Percentiles rank a stretch among this genome's conserved stretches.
Evolutionary conservation across 2,113 vertebrate species (phyloP).

Genomic region (Vidua macroura): DNA sequence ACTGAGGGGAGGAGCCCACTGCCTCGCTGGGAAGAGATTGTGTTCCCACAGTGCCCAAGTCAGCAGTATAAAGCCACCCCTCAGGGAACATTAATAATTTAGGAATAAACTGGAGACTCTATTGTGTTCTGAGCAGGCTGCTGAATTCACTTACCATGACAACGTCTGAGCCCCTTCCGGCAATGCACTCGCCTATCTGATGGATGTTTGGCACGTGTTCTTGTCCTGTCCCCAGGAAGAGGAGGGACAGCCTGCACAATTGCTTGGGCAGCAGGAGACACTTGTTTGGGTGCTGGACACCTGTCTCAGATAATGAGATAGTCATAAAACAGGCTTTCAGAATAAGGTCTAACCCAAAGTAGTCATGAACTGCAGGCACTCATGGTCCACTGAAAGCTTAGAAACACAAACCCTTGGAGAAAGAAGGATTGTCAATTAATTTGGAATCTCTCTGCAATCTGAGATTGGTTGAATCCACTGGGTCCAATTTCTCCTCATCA

Average conservation of each 20-base stretch:
- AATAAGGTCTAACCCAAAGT: not conserved
- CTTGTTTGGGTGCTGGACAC: not conserved
- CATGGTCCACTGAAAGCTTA: not conserved
- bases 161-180: not conserved
- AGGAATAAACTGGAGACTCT: not conserved
- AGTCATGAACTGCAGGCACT: not conserved
- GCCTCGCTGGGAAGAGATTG: not conserved
- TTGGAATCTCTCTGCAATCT: not conserved
- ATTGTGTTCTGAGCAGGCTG: constrained; percentile 9
- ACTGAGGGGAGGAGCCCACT: not conserved
- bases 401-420: not conserved
- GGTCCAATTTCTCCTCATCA: not conserved
- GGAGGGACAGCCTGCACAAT: not conserved
- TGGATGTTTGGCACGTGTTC: not conserved
- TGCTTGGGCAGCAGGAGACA: not conserved
- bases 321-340: not conserved
- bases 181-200: not conserved
- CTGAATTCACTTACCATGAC: not conserved
- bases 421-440: not conserved
- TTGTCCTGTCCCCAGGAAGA: not conserved
- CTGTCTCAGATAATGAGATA: not conserved
- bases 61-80: not conserved
- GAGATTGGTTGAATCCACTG: not conserved
- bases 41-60: not conserved
- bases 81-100: constrained; percentile 33